Evolutionary conservation across 2,113 vertebrate genomes (phyloP).

Genomic region (Delphinapterus leucas): DNA sequence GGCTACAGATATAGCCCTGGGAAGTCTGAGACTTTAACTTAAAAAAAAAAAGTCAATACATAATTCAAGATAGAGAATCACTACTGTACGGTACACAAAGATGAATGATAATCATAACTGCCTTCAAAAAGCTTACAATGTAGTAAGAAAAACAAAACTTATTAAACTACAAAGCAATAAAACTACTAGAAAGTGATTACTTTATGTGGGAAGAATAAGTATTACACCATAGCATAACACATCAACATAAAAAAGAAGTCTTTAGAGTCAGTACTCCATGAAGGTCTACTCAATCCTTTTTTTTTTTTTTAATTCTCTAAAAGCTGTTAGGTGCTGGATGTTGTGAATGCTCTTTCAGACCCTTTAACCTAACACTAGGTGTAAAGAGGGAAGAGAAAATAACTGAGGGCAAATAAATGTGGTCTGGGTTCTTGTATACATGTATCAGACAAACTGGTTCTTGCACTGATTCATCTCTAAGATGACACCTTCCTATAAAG

Average conservation of each 20-base stretch:
- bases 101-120: neutral
- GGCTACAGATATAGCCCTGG: neutral
- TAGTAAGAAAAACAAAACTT: neutral
- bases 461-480: neutral
- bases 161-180: neutral
- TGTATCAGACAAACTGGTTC: neutral
- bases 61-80: neutral
- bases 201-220: neutral
- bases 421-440: neutral
- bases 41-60: neutral
- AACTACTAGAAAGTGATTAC: neutral
- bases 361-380: neutral
- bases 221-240: neutral
- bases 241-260: neutral
- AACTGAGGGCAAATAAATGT: neutral
- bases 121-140: neutral
- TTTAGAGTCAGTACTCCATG: neutral
- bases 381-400: constrained; percentile 31
- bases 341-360: neutral
- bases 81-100: neutral
- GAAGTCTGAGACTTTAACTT: neutral
- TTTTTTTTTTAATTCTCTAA: neutral
- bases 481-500: neutral
- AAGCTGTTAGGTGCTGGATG: neutral
- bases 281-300: neutral